These are phyloP conservation scores for Porites cylindrica DNA, from an alignment of 92 coral and sea anemone species.

Conservation along the genomic window DNA sequence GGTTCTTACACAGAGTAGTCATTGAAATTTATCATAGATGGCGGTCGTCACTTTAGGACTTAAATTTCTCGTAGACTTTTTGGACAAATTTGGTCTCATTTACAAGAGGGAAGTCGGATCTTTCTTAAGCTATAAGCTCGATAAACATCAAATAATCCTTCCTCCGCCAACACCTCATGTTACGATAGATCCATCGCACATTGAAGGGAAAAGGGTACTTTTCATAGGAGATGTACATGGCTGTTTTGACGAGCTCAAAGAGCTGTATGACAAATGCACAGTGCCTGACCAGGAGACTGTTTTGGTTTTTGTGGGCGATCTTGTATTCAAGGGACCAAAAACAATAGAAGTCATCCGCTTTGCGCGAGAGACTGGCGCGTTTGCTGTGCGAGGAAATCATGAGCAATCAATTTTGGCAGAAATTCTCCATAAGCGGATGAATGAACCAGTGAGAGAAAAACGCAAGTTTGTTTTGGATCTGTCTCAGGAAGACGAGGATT, in stretches of 20 bases:
- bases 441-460: conserved; percentile 66
- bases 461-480: conserved; percentile 61
- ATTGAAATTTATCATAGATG: background rate
- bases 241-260: conserved; percentile 72
- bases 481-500: conserved; percentile 65
- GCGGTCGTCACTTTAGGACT: conserved; percentile 9
- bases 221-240: conserved; percentile 85
- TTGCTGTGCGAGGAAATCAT: conserved; percentile 80
- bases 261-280: conserved; percentile 57
- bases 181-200: conserved; percentile 15
- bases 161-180: conserved; percentile 61
- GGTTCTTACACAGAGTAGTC: background rate
- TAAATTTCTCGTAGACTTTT: conserved; percentile 27
- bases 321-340: conserved; percentile 84
- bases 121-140: conserved; percentile 29
- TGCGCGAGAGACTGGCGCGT: conserved; percentile 73
- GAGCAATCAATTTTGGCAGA: conserved; percentile 72
- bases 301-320: conserved; percentile 71
- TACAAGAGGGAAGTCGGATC: conserved; percentile 30
- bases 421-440: conserved; percentile 46
- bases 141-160: conserved; percentile 60
- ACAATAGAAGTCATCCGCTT: conserved; percentile 65
- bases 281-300: conserved; percentile 51
- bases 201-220: conserved; percentile 52
- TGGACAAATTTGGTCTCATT: conserved; percentile 39